Evolutionary conservation across 2,888 invertebrate genomes (phyloP), one percentile per base, ranked within the genome.

Genomic region (Cataglyphis rosenhaueri): DNA sequence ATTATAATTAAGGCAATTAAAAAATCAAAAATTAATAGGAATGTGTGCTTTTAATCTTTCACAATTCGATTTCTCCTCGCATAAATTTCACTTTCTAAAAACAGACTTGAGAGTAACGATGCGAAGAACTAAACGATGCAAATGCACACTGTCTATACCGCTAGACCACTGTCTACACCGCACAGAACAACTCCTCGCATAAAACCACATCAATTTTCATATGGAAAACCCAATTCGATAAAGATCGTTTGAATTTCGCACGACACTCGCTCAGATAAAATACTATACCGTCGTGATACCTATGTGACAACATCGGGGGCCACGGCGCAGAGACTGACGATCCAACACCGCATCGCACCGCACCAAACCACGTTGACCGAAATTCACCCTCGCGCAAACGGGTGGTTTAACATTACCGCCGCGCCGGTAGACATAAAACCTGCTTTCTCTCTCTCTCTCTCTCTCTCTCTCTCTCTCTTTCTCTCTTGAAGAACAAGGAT

Each of bases 241-340:
- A 21, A 64, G 21, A 64, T 64, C 64, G 41, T 64, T 64, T 15
- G 32, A 75, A 48, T 15, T 15, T 35, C 48, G 32, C 64, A 21
- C 52, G 25, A n/a, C 66, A 66, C 55, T 66, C 18, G 64, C 66
- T 55, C 38, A 38, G 38, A 76, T 52, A n/a, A 76, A 66, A 66
- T 66, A 55, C 76, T 66, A 76, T 66, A 55, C 75, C 75, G 18
- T 75, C 52, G 76, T 76, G 55, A 66, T 76, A 76, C 66, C 76
- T 66, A 66, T 66, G 65, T 55, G 66, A 21, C 55, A 55, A 52
- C 75, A 75, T 75, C 15, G 52, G 35, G 44, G 18, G 1, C 35
- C 21, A 25, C 52, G 52, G 12, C 38, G 65, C n/a, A n/a, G 21
- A 64, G 52, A 76, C 76, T 65, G 76, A 55, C 55, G 38, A 66